These are phyloP conservation scores for Channa maculata DNA, from an alignment of 2,113 vertebrate genomes.

Conservation along the genomic window DNA sequence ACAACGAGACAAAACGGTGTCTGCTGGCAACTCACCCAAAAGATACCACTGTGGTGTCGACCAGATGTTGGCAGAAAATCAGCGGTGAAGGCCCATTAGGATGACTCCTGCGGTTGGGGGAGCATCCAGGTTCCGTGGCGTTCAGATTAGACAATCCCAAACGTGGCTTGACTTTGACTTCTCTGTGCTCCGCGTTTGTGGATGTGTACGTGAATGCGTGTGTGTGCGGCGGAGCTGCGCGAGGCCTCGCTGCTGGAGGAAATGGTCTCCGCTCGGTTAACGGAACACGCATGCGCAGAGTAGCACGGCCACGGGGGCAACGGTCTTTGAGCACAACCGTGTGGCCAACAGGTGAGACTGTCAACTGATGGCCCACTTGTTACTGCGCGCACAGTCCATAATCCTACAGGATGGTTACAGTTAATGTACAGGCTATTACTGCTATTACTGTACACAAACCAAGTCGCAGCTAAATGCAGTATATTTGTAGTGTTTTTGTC, in stretches of 20 bases:
- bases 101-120: conserved; percentile 31
- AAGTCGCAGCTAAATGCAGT: too few relatives aligned
- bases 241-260: conserved; percentile 79
- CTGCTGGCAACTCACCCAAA: conserved; percentile 71
- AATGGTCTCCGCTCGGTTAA: conserved; percentile 75
- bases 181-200: conserved; percentile 47
- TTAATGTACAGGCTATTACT: too few relatives aligned
- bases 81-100: conserved; percentile 71
- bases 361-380: too few relatives aligned
- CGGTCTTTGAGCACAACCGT: conserved; percentile 7
- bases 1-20: conserved; percentile 57
- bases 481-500: too few relatives aligned
- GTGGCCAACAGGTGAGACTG: conserved; percentile 68
- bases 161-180: conserved; percentile 60
- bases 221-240: conserved; percentile 30
- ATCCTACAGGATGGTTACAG: too few relatives aligned
- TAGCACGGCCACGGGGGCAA: too few relatives aligned
- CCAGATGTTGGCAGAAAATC: conserved; percentile 53
- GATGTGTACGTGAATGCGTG: conserved; percentile 9
- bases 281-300: conserved; percentile 70
- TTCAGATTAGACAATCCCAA: conserved; percentile 54
- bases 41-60: conserved; percentile 52
- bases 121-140: conserved; percentile 56
- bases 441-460: too few relatives aligned
- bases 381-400: too few relatives aligned